Conservation (phyloP, 2,888 invertebrate species). For the Drosophila mettleri region DNA sequence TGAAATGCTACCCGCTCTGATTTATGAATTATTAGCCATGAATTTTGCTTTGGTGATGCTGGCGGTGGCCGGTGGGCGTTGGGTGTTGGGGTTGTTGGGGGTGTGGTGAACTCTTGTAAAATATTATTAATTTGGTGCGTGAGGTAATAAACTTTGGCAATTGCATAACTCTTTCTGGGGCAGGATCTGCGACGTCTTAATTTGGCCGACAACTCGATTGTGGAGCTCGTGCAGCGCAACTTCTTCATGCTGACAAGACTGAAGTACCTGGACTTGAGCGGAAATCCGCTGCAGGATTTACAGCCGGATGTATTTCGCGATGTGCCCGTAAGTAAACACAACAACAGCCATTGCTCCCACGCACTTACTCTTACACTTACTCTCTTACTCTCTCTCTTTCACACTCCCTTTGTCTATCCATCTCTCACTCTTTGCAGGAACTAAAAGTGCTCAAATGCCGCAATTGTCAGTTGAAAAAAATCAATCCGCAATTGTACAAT, state of each 20-base stretch:
- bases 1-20: slow-evolving; percentile 32
- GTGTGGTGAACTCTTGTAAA: slow-evolving; percentile 39
- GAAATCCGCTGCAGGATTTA: slow-evolving; percentile 90
- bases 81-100: too few species aligned
- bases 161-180: slow-evolving; percentile 37
- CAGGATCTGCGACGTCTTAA: slow-evolving; percentile 89
- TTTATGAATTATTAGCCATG: slow-evolving; percentile 75
- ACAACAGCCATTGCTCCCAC: slow-evolving; percentile 16
- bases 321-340: slow-evolving; percentile 86
- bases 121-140: slow-evolving; percentile 72
- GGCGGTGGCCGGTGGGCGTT: not conserved
- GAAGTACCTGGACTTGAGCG: slow-evolving; percentile 90
- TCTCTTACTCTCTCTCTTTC: slow-evolving; percentile 14
- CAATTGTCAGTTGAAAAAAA: slow-evolving; percentile 89
- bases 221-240: slow-evolving; percentile 89
- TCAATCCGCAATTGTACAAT: slow-evolving; percentile 92
- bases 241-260: slow-evolving; percentile 91
- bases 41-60: slow-evolving; percentile 22
- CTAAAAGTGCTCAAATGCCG: slow-evolving; percentile 90
- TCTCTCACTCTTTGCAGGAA: slow-evolving; percentile 86
- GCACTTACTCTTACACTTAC: slow-evolving; percentile 21
- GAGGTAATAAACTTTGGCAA: slow-evolving; percentile 60
- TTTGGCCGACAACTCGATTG: slow-evolving; percentile 89
- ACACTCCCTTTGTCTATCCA: slow-evolving; percentile 4
- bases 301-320: slow-evolving; percentile 93